Evolutionary conservation across 2,113 vertebrate genomes (phyloP).

Genomic region (Pomatostomus ruficeps): DNA sequence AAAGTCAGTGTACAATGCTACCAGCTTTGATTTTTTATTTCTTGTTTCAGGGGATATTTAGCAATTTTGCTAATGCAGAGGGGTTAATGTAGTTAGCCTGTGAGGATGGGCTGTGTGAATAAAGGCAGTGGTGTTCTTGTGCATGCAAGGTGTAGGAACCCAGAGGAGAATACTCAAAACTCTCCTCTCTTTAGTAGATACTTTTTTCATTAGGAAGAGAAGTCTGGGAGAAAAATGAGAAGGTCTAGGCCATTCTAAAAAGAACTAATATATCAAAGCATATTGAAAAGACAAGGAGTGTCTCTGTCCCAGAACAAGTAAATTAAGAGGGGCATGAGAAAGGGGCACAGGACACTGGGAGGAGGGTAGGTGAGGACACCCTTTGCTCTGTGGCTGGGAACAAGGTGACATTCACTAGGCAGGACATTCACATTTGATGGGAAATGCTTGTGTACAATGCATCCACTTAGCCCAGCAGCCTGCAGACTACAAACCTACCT

Average conservation of each 20-base stretch:
- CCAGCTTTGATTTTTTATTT: not conserved
- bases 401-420: not conserved
- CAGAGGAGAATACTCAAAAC: not conserved
- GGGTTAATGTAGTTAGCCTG: not conserved
- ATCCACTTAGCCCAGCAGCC: not conserved
- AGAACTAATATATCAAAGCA: not conserved
- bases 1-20: not conserved
- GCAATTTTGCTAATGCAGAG: not conserved
- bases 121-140: not conserved
- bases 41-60: not conserved
- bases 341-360: not conserved
- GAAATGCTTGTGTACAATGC: not conserved
- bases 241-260: not conserved
- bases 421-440: not conserved
- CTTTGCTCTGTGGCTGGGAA: not conserved
- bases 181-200: not conserved
- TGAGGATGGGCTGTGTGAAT: not conserved
- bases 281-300: not conserved
- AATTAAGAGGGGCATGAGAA: constrained; percentile 29
- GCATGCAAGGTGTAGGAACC: not conserved
- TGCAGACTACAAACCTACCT: not conserved
- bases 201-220: not conserved
- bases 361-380: not conserved
- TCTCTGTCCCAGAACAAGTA: not conserved
- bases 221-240: not conserved